phyloP scores from a whole-genome alignment of 2,888 invertebrate genomes.

The Calliopum simillimum region DNA sequence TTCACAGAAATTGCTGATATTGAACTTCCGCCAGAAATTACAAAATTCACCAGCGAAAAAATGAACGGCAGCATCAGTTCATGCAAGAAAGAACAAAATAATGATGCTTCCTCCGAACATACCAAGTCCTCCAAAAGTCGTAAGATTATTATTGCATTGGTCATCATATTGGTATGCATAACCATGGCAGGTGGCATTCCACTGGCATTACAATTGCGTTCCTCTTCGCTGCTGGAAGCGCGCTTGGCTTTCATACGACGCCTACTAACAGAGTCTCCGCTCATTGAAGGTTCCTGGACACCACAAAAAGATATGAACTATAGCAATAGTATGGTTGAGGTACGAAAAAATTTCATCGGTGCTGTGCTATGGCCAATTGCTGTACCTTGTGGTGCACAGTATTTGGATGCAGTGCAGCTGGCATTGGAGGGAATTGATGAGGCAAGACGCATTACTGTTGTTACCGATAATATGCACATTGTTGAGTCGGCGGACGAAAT shows the following conservation, averaged over 20 bases:
- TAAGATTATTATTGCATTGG: slow-evolving; percentile 59
- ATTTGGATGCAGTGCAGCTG: slow-evolving; percentile 75
- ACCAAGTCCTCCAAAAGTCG: slow-evolving; percentile 56
- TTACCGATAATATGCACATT: slow-evolving; percentile 69
- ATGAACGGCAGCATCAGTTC: slow-evolving; percentile 62
- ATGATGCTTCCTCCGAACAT: slow-evolving; percentile 52
- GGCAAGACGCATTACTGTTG: slow-evolving; percentile 71
- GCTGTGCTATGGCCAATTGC: slow-evolving; percentile 67
- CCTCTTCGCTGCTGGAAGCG: slow-evolving; percentile 71
- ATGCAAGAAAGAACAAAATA: slow-evolving; percentile 62
- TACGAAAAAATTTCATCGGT: slow-evolving; percentile 70
- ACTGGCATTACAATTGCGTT: slow-evolving; percentile 70
- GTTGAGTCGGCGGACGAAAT: slow-evolving; percentile 72
- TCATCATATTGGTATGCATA: slow-evolving; percentile 61
- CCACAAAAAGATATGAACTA: slow-evolving; percentile 55
- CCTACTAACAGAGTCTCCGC: slow-evolving; percentile 70
- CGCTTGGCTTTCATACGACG: slow-evolving; percentile 70
- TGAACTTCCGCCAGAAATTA: slow-evolving; percentile 66
- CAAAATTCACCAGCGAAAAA: slow-evolving; percentile 65
- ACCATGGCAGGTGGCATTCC: slow-evolving; percentile 69
- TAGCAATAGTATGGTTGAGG: slow-evolving; percentile 57
- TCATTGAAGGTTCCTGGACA: slow-evolving; percentile 70
- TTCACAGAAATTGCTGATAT: slow-evolving; percentile 67
- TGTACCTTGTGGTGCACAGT: slow-evolving; percentile 74
- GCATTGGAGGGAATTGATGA: slow-evolving; percentile 77